Evolutionary conservation across 2,113 vertebrate genomes (phyloP).

Genomic region (Synchiropus splendidus): DNA sequence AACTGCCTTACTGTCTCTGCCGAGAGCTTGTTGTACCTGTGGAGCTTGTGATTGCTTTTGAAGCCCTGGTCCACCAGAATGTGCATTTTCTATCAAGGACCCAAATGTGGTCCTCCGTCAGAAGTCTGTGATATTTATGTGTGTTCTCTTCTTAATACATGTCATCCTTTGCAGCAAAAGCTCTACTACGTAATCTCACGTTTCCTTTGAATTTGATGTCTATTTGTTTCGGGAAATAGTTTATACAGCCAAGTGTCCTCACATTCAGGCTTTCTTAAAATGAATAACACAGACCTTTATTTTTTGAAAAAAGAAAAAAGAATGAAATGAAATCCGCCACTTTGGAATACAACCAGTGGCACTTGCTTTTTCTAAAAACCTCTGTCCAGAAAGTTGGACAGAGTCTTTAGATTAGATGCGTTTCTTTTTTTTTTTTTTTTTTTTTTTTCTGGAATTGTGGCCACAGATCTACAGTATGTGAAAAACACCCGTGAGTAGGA

Average conservation of each 20-base stretch:
- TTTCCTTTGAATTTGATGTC: conserved; percentile 48
- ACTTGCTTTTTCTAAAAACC: conserved; percentile 58
- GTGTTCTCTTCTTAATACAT: conserved; percentile 64
- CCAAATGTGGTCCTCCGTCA: conserved; percentile 63
- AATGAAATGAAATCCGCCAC: conserved; percentile 44
- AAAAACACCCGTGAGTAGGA: conserved; percentile 44
- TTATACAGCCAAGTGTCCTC: conserved; percentile 50
- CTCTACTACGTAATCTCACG: conserved; percentile 70
- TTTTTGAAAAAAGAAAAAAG: conserved; percentile 39
- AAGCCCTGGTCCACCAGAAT: conserved; percentile 58
- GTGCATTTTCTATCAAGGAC: conserved; percentile 64
- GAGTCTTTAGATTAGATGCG: conserved; percentile 41
- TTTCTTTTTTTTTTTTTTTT: conserved; percentile 5
- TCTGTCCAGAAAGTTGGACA: conserved; percentile 30
- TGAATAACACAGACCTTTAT: conserved; percentile 45
- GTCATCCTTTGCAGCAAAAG: conserved; percentile 49
- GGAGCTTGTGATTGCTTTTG: conserved; percentile 61
- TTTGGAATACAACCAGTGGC: conserved; percentile 37
- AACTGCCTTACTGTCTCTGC: conserved; percentile 68
- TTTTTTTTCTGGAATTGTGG: conserved; percentile 31
- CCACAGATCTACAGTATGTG: conserved; percentile 37
- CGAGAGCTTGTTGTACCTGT: conserved; percentile 61
- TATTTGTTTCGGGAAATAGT: no score
- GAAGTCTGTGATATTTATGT: conserved; percentile 77
- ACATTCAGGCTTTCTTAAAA: conserved; percentile 58